These are phyloP conservation scores for Neosalanx taihuensis DNA, from an alignment of 2,797 vertebrate genomes.

Conservation along the genomic window DNA sequence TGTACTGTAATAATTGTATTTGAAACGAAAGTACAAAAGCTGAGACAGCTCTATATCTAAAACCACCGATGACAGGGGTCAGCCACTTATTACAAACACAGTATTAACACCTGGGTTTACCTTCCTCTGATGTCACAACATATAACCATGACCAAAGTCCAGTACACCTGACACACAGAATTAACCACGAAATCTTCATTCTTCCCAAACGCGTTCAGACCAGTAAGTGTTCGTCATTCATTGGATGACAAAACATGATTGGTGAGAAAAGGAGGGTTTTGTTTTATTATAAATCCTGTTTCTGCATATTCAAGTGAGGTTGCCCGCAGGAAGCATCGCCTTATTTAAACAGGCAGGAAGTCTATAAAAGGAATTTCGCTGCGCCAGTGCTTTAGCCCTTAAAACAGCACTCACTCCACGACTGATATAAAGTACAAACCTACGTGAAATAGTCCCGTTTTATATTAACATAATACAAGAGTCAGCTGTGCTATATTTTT, in stretches of 20 bases:
- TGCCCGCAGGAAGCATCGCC: not conserved
- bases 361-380: too few relatives aligned
- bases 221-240: not conserved
- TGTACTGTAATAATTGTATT: too few relatives aligned
- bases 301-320: not conserved
- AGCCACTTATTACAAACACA: not conserved
- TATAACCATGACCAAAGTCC: slow-evolving; percentile 25
- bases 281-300: too few relatives aligned
- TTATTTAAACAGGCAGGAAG: too few relatives aligned
- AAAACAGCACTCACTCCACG: too few relatives aligned
- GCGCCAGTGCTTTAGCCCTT: too few relatives aligned
- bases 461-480: too few relatives aligned
- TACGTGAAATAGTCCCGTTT: too few relatives aligned
- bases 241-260: not conserved
- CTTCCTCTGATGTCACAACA: slow-evolving; percentile 41
- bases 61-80: not conserved
- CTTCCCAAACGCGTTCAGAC: not conserved
- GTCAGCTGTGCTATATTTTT: too few relatives aligned
- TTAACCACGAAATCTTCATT: not conserved
- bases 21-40: too few relatives aligned
- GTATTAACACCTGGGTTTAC: slow-evolving; percentile 38
- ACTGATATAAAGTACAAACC: too few relatives aligned
- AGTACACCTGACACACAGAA: not conserved
- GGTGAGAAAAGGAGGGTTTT: not conserved
- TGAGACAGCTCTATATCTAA: too few relatives aligned